Percentiles rank a stretch among this genome's conserved stretches.
Conservation (phyloP, 2,888 invertebrate species). For the Clunio marinus region DNA sequence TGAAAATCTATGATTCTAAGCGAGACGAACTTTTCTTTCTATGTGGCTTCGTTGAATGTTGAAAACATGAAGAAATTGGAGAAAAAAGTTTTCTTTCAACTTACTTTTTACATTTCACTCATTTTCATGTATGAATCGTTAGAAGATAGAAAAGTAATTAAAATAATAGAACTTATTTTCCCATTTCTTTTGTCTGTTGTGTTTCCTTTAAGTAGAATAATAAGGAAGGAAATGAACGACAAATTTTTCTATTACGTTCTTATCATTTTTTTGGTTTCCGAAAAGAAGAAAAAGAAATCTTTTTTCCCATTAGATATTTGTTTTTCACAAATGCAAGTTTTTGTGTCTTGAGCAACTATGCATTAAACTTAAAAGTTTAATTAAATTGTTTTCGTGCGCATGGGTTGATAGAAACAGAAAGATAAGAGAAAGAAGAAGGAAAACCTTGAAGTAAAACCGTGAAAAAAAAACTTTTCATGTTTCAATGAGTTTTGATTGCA, state of each 20-base stretch:
- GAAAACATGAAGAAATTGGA: too few relatives aligned
- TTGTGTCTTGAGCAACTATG: too few relatives aligned
- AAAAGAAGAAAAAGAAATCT: constrained; percentile 4
- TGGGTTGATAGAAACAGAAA: background rate
- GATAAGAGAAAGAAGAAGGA: background rate
- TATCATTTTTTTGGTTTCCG: background rate
- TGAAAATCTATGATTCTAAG: background rate
- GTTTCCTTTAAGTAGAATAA: background rate
- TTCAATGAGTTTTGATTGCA: constrained; percentile 11
- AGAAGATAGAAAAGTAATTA: constrained; percentile 2
- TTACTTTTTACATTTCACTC: background rate
- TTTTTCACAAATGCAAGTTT: too few relatives aligned
- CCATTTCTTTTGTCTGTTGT: background rate
- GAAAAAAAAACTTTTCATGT: constrained; percentile 1
- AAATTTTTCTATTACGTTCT: constrained; percentile 8
- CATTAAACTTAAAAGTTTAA: constrained; percentile 27
- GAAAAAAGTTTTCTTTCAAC: background rate
- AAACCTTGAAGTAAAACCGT: too few relatives aligned
- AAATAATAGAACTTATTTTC: background rate
- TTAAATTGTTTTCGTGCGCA: constrained; percentile 17
- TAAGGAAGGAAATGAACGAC: background rate
- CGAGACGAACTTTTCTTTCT: too few relatives aligned
- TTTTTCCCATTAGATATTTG: too few relatives aligned
- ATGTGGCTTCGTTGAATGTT: background rate
- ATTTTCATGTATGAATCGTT: background rate